phyloP scores from a whole-genome alignment of 2,113 vertebrate genomes.

The Alosa alosa region DNA sequence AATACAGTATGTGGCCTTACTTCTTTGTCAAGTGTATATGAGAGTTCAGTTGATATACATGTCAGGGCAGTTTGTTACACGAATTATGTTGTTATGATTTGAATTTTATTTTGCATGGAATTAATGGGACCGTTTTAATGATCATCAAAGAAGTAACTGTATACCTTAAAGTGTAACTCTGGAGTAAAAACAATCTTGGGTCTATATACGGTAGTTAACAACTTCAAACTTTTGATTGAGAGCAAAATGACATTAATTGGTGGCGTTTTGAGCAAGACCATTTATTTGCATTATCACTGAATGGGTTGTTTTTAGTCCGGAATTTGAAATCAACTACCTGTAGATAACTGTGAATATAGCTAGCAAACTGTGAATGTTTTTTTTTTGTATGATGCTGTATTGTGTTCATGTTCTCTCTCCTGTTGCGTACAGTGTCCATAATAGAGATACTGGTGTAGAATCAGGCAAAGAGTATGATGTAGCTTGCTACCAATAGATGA shows the following conservation, averaged over 20 bases:
- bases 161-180: neutral
- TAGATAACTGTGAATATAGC: conserved; percentile 23
- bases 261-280: no score
- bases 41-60: neutral
- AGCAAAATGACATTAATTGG: no score
- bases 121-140: conserved; percentile 27
- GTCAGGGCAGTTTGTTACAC: conserved; percentile 29
- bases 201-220: no score
- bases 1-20: conserved; percentile 20
- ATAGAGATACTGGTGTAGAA: conserved; percentile 33
- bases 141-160: conserved; percentile 16
- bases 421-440: conserved; percentile 37
- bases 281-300: no score
- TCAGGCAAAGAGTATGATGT: conserved; percentile 37
- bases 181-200: no score
- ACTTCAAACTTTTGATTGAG: no score
- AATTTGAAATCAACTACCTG: conserved; percentile 16
- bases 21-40: conserved; percentile 12
- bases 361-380: conserved; percentile 36
- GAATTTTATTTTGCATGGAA: conserved; percentile 37
- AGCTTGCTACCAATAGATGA: conserved; percentile 35
- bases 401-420: conserved; percentile 27
- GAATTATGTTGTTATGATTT: conserved; percentile 1
- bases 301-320: no score
- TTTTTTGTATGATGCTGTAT: conserved; percentile 32